A percentile compares a stretch with the other conserved stretches of the same genome.
Evolutionary conservation across 2,113 vertebrate genomes (phyloP).

Genomic region (Notechis scutatus): DNA sequence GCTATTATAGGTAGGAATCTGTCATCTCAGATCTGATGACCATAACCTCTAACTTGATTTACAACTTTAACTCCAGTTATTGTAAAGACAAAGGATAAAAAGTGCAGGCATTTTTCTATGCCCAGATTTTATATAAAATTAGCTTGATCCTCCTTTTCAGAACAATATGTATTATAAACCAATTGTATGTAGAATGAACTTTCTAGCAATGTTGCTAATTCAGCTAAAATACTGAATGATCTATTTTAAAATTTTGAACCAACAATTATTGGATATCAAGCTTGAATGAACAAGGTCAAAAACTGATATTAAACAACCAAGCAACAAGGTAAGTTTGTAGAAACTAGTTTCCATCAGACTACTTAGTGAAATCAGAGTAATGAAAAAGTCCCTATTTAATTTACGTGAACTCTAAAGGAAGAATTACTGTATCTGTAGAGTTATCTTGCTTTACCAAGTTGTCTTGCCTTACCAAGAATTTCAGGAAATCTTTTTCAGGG

Average conservation of each 20-base stretch:
- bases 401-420: neutral
- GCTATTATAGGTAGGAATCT: neutral
- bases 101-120: neutral
- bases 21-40: no score
- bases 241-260: neutral
- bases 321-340: neutral
- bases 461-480: neutral
- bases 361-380: neutral
- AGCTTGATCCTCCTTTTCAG: neutral
- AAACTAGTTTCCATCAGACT: neutral
- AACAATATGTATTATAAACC: no score
- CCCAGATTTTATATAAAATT: neutral
- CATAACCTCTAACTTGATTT: neutral
- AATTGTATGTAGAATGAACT: neutral
- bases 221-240: neutral
- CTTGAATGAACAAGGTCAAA: neutral
- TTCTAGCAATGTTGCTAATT: neutral
- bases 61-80: neutral
- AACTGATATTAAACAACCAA: neutral
- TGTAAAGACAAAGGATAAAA: neutral
- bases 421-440: neutral
- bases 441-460: neutral
- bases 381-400: neutral
- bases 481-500: neutral
- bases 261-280: neutral